Base-by-base conservation (phyloP, 2,888 invertebrate genomes). In the Pammene fasciana region DNA sequence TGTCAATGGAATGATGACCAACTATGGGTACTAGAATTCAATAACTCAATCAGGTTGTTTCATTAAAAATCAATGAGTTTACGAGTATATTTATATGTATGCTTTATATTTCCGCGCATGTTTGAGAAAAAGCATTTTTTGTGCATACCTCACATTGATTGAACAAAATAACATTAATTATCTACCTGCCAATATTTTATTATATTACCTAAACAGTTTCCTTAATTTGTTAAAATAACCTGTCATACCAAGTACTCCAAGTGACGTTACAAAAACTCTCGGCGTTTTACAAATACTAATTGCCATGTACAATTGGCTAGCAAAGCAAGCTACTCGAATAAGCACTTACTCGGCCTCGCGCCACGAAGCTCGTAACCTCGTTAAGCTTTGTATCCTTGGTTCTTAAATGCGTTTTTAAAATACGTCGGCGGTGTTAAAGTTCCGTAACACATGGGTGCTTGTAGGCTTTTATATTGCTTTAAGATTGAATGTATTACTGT, bases 271-370 rank as follows among this genome's bases (percentile, higher is more conserved):
- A 59, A 46, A 59, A 59, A 59, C 59, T n/a, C 5, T 8, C 5
- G 38, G 6, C 5, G 36, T 48, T 61, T 50, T 52, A n/a, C n/a
- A n/a, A n/a, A n/a, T 52, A 52, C 52, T 52, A 46, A 60, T 60
- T 26, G 59, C 26, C 34, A 46, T n/a, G 26, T 52, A 16, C 46
- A 50, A 62, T 50, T 52, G 18, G 43, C 64, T 41, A 46, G 52
- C 38, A 11, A 62, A 46, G 52, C 45, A 8, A 62, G 54, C 16
- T 45, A 54, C 67, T 60, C 52, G 60, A 67, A 54, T 85, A 81
- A 82, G 85, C 79, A 78, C 78, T 75, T 75, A 73, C 75, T 74
- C 80, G 84, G 82, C 86, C 88, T 87, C 85, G 82, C 77, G 80
- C 78, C 76, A 76, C 75, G 76, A 80, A 78, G 78, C 78, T 79